phyloP scores from a whole-genome alignment of 37 sponge, comb jelly and placozoan genomes.

The Halichondria panicea region DNA sequence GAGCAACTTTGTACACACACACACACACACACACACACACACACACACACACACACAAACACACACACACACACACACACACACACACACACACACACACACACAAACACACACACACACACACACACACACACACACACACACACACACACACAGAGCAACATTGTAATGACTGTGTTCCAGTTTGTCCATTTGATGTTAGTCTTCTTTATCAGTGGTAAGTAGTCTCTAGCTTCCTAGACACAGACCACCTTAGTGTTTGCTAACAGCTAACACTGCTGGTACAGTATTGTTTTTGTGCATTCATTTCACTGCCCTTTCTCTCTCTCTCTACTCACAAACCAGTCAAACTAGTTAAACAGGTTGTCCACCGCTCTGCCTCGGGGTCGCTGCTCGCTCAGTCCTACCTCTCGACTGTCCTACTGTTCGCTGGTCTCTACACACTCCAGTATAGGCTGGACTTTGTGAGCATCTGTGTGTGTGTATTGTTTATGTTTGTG shows the following conservation, averaged over 20 bases:
- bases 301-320: no score
- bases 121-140: slow-evolving; percentile 4
- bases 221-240: background rate
- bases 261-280: slow-evolving; percentile 11
- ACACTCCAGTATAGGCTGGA: slow-evolving; percentile 66
- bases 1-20: background rate
- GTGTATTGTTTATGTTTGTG: no score
- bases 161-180: slow-evolving; percentile 58
- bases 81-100: no score
- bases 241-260: background rate
- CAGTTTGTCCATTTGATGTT: slow-evolving; percentile 37
- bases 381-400: slow-evolving; percentile 70
- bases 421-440: slow-evolving; percentile 83
- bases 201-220: slow-evolving; percentile 53
- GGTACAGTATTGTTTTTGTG: background rate
- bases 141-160: slow-evolving; percentile 23
- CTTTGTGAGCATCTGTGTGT: no score
- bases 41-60: no score
- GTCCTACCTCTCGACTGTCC: slow-evolving; percentile 78
- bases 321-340: background rate
- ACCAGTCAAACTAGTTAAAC: slow-evolving; percentile 73
- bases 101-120: no score
- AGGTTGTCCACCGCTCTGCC: slow-evolving; percentile 69
- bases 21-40: background rate
- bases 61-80: no score